Conservation (phyloP, 2,888 invertebrate species). For the Orthosia gothica region DNA sequence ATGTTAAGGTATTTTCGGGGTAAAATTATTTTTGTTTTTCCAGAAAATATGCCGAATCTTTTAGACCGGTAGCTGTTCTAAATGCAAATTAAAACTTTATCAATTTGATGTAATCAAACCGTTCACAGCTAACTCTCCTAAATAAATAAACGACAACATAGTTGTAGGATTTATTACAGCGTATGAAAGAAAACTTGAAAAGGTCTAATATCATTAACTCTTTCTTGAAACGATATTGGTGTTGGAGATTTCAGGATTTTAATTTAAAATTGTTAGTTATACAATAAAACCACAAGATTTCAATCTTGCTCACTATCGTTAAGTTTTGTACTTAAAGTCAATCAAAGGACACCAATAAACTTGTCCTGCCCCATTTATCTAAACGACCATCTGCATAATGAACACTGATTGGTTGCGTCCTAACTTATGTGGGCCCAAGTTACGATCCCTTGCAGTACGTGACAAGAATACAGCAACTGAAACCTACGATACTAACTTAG, state of each 20-base stretch:
- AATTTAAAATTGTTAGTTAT: too few species aligned
- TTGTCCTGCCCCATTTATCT: constrained; percentile 23
- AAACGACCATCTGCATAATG: constrained; percentile 40
- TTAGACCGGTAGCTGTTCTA: background rate
- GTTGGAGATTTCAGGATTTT: too few species aligned
- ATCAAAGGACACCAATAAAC: constrained; percentile 11
- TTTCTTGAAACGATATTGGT: too few species aligned
- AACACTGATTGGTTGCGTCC: constrained; percentile 51
- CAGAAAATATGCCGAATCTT: background rate
- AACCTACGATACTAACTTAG: constrained; percentile 35
- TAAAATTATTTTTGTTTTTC: background rate
- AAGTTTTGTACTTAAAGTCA: background rate
- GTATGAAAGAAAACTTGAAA: background rate
- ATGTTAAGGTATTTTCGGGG: background rate
- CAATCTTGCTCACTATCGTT: background rate
- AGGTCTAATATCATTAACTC: too few species aligned
- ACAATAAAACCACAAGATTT: background rate
- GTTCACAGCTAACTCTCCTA: background rate
- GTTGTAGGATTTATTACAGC: background rate
- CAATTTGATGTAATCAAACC: background rate
- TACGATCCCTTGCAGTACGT: constrained; percentile 51
- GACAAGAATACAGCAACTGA: constrained; percentile 51
- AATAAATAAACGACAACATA: background rate
- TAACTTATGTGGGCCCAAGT: constrained; percentile 37
- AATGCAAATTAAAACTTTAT: constrained; percentile 7